phyloP scores from a whole-genome alignment of 1,140 invertebrate genomes.

The Drosophila sulfurigaster region DNA sequence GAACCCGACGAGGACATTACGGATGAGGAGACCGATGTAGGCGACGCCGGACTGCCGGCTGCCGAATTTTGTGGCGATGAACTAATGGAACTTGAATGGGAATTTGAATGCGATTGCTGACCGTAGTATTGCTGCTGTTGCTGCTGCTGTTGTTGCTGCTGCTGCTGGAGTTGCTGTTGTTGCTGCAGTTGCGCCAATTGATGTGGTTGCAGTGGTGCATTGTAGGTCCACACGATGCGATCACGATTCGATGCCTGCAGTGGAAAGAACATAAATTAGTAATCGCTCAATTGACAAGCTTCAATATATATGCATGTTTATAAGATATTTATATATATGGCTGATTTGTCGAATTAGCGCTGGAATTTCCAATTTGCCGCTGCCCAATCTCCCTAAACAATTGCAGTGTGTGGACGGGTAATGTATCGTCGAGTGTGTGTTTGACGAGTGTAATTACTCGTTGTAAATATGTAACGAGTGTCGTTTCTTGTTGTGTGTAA shows the following conservation, averaged over 20 bases:
- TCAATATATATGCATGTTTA: constrained; percentile 9
- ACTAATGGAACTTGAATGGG: constrained; percentile 85
- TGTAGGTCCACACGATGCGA: constrained; percentile 96
- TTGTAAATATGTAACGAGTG: constrained; percentile 9
- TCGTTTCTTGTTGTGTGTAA: no score
- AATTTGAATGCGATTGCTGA: constrained; percentile 84
- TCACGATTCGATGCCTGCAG: constrained; percentile 84
- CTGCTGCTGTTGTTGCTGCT: constrained; percentile 80
- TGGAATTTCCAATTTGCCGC: constrained; percentile 44
- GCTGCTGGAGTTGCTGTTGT: constrained; percentile 65
- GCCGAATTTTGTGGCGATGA: constrained; percentile 85
- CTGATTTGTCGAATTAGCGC: constrained; percentile 37
- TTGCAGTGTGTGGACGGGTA: constrained; percentile 37
- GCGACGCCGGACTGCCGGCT: constrained; percentile 89
- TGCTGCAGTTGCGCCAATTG: constrained; percentile 80
- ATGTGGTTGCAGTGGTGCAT: constrained; percentile 89
- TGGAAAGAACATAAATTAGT: constrained; percentile 56
- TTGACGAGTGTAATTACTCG: constrained; percentile 9
- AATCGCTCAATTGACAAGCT: constrained; percentile 3
- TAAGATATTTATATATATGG: constrained; percentile 24
- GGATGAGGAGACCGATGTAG: constrained; percentile 93
- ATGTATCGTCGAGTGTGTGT: constrained; percentile 12
- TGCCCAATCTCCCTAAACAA: constrained; percentile 46
- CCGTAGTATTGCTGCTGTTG: constrained; percentile 74
- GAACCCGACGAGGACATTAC: constrained; percentile 91